These are phyloP conservation scores for Troides aeacus DNA, from an alignment of 2,888 invertebrate species.

Conservation along the genomic window DNA sequence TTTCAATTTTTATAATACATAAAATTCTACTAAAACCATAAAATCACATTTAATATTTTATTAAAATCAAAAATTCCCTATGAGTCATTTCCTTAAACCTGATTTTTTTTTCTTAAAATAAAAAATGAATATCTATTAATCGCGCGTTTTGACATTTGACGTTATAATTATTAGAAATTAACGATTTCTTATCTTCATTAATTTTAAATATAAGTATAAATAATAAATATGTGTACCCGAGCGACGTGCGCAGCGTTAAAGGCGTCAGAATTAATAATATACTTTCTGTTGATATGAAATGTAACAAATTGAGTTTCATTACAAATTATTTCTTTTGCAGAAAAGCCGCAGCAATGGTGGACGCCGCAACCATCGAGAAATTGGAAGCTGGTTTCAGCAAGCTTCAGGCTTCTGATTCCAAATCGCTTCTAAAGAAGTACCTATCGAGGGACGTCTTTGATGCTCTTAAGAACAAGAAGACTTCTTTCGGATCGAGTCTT, in stretches of 20 bases:
- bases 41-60: neutral
- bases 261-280: conserved; percentile 61
- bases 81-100: conserved; percentile 4
- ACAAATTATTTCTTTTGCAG: conserved; percentile 69
- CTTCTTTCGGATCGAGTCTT: conserved; percentile 94
- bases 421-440: conserved; percentile 97
- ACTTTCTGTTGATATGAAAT: conserved; percentile 28
- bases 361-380: conserved; percentile 94
- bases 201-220: conserved; percentile 23
- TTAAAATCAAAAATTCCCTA: neutral
- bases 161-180: conserved; percentile 51
- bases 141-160: conserved; percentile 35
- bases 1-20: neutral
- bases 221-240: conserved; percentile 66
- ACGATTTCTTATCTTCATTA: neutral
- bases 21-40: neutral
- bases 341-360: conserved; percentile 91
- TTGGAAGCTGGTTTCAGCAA: conserved; percentile 95
- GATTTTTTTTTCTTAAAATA: conserved; percentile 13
- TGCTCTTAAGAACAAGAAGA: conserved; percentile 94
- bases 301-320: neutral
- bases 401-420: conserved; percentile 92
- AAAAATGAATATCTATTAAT: conserved; percentile 14
- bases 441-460: conserved; percentile 95
- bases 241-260: conserved; percentile 74